A percentile compares a stretch with the other conserved stretches of the same genome.
Evolutionary conservation across 1,140 invertebrate species (phyloP).

Genomic region (Drosophila bipectinata): DNA sequence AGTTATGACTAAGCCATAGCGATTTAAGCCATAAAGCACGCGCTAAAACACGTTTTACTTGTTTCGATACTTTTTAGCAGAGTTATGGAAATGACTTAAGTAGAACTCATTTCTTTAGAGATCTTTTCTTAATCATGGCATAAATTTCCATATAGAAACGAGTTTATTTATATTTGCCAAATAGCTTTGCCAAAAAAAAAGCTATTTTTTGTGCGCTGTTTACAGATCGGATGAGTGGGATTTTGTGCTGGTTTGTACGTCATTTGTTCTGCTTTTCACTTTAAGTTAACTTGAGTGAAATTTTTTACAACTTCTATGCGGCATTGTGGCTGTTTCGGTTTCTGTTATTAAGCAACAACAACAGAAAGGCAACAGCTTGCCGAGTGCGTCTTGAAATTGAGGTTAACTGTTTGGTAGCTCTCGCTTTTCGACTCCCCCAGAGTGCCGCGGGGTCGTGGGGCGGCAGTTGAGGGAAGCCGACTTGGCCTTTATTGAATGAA

Average conservation of each 20-base stretch:
- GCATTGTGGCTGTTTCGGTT: slow-evolving; percentile 42
- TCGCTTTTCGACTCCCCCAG: slow-evolving; percentile 64
- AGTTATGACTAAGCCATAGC: slow-evolving; percentile 68
- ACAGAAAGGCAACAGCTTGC: slow-evolving; percentile 45
- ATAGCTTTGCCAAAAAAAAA: slow-evolving; percentile 34
- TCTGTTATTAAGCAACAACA: slow-evolving; percentile 71
- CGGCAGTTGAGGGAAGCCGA: slow-evolving; percentile 32
- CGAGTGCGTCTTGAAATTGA: slow-evolving; percentile 77
- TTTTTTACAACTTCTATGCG: slow-evolving; percentile 60
- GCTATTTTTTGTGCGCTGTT: slow-evolving; percentile 22
- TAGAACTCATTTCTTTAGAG: slow-evolving; percentile 63
- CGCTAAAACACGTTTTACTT: slow-evolving; percentile 64
- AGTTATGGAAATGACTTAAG: slow-evolving; percentile 55
- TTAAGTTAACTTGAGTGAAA: slow-evolving; percentile 70
- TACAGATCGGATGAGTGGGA: slow-evolving; percentile 32
- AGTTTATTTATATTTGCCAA: slow-evolving; percentile 58
- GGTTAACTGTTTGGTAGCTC: slow-evolving; percentile 74
- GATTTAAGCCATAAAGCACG: slow-evolving; percentile 56
- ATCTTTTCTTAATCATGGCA: slow-evolving; percentile 45
- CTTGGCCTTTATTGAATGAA: slow-evolving; percentile 81
- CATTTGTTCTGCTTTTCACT: slow-evolving; percentile 82
- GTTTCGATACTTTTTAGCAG: slow-evolving; percentile 44
- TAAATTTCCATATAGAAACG: slow-evolving; percentile 52
- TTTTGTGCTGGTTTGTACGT: slow-evolving; percentile 31
- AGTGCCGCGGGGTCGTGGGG: not conserved